These are phyloP conservation scores for Geothlypis trichas DNA, from an alignment of 2,113 vertebrate species.

Conservation along the genomic window DNA sequence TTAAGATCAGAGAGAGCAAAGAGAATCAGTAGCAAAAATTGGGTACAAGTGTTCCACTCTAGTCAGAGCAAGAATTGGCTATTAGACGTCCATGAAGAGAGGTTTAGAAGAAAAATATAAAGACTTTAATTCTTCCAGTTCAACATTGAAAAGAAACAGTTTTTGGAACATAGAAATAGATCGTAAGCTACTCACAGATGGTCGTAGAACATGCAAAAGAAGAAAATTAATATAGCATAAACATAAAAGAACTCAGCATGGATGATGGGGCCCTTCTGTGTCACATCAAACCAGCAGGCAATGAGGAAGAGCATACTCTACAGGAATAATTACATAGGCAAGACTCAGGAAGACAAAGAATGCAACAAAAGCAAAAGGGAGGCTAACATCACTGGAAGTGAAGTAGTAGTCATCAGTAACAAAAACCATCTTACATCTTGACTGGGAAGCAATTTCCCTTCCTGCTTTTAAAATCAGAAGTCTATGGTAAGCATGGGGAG, in stretches of 20 bases:
- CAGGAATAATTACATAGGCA: constrained; percentile 5
- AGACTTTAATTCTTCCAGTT: constrained; percentile 14
- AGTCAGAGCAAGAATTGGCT: background rate
- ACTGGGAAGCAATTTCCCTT: background rate
- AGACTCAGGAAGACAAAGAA: background rate
- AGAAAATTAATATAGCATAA: constrained; percentile 27
- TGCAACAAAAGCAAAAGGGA: background rate
- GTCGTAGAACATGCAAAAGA: constrained; percentile 1
- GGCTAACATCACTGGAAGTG: background rate
- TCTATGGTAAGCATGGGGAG: background rate
- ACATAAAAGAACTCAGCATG: constrained; percentile 21
- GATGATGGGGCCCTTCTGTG: background rate
- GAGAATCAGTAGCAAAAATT: constrained; percentile 1
- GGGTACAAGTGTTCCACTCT: constrained; percentile 14
- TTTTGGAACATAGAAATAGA: constrained; percentile 2
- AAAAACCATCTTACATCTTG: background rate
- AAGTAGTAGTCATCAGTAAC: background rate
- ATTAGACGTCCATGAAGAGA: background rate
- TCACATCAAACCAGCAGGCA: background rate
- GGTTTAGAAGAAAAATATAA: background rate
- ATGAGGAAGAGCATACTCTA: background rate
- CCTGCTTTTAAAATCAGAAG: background rate
- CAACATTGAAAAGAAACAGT: background rate
- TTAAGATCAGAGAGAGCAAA: constrained; percentile 3
- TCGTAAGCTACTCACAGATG: constrained; percentile 32